Percentiles rank a stretch among this genome's conserved stretches.
Conservation (phyloP, 1,140 invertebrate genomes). For the Notospermus geniculatus region DNA sequence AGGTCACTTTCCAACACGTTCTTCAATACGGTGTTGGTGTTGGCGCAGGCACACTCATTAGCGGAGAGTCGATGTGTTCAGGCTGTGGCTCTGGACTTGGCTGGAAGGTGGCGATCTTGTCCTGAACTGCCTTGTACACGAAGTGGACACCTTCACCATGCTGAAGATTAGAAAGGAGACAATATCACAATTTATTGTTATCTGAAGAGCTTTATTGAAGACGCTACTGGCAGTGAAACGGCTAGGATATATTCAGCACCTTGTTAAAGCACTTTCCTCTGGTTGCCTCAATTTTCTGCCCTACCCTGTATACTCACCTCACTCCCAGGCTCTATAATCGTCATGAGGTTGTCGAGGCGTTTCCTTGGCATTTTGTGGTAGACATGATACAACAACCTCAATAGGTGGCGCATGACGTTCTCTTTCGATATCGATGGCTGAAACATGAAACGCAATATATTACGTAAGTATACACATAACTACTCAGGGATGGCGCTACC, state of each 20-base stretch:
- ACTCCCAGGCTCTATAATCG: constrained; percentile 33
- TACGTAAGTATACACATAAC: no score
- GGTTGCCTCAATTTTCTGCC: constrained; percentile 15
- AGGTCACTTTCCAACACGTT: no score
- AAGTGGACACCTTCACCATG: constrained; percentile 82
- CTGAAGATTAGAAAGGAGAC: constrained; percentile 58
- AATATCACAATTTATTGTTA: no score
- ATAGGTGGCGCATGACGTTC: constrained; percentile 88
- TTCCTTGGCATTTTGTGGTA: constrained; percentile 77
- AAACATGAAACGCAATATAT: no score
- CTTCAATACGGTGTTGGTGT: constrained; percentile 58
- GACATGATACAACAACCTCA: constrained; percentile 90
- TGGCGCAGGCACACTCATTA: constrained; percentile 81
- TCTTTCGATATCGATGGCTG: constrained; percentile 75
- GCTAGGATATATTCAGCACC: constrained; percentile 21
- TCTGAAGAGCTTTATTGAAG: no score
- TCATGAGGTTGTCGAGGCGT: constrained; percentile 33
- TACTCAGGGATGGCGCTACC: no score
- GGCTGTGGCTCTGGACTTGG: constrained; percentile 65
- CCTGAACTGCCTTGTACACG: constrained; percentile 73
- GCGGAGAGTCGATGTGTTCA: constrained; percentile 75
- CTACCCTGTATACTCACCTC: constrained; percentile 31
- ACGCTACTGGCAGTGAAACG: no score
- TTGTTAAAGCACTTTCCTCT: constrained; percentile 17
- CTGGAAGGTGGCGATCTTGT: constrained; percentile 73